A percentile compares a stretch with the other conserved stretches of the same genome.
Conservation (phyloP, 2,888 invertebrate species). For the Stramonita haemastoma region DNA sequence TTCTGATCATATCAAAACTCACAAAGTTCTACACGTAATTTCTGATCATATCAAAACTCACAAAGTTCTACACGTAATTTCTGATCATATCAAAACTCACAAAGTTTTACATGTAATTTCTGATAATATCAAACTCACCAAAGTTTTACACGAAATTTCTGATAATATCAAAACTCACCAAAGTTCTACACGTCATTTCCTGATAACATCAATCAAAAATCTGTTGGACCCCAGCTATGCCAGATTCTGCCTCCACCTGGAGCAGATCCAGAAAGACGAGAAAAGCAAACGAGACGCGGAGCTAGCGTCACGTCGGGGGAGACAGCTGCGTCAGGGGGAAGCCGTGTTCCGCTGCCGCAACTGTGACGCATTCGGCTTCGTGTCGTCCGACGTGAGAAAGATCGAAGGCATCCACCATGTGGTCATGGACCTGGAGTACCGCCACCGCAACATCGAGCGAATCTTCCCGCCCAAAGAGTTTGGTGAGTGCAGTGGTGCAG, state of each 20-base stretch:
- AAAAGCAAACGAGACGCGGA: conserved; percentile 58
- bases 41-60: no score
- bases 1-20: no score
- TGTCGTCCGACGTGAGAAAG: conserved; percentile 64
- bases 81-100: no score
- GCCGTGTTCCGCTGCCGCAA: conserved; percentile 66
- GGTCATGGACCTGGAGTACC: conserved; percentile 57
- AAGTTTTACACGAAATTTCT: no score
- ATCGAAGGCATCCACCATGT: conserved; percentile 67
- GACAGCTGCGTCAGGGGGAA: conserved; percentile 51
- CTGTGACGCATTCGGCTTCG: conserved; percentile 65
- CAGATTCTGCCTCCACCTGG: conserved; percentile 49
- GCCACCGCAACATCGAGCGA: neutral
- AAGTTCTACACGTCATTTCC: no score
- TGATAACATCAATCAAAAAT: no score
- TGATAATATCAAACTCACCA: no score
- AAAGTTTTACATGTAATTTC: no score
- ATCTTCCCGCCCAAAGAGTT: neutral
- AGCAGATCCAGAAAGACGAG: conserved; percentile 56
- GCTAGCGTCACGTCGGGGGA: conserved; percentile 33
- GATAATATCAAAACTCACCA: no score
- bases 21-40: no score
- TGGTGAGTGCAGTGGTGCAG: neutral
- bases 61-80: no score
- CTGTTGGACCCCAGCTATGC: neutral